A percentile compares a stretch with the other conserved stretches of the same genome.
phyloP scores from a whole-genome alignment of 2,797 vertebrate genomes.

The Morelia viridis region DNA sequence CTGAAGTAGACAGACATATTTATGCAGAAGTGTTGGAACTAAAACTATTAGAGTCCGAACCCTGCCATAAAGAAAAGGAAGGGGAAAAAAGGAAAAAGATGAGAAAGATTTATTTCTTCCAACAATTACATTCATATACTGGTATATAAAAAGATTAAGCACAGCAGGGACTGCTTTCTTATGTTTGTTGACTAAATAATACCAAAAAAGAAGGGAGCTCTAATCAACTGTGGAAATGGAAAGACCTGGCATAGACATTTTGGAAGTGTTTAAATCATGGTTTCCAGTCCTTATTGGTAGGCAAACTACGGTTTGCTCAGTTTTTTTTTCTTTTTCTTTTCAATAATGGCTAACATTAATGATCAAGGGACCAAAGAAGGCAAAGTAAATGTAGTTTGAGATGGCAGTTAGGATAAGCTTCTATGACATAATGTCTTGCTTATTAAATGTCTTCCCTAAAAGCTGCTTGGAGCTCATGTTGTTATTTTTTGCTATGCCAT shows the following conservation, averaged over 20 bases:
- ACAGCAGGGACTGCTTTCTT: background rate
- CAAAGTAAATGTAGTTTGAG: too few relatives aligned
- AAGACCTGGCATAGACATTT: background rate
- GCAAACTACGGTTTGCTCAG: background rate
- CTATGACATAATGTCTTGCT: too few relatives aligned
- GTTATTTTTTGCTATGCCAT: too few relatives aligned
- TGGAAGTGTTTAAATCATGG: background rate
- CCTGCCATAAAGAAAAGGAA: background rate
- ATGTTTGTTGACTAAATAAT: background rate
- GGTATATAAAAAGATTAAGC: too few relatives aligned
- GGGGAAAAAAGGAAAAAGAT: background rate
- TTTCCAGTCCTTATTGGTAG: background rate
- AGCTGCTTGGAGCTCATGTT: too few relatives aligned
- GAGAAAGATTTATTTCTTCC: background rate
- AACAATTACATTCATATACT: too few relatives aligned
- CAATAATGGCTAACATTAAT: too few relatives aligned
- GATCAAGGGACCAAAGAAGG: too few relatives aligned
- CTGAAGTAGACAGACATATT: background rate
- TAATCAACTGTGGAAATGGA: background rate
- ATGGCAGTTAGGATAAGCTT: too few relatives aligned
- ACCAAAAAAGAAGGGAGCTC: background rate
- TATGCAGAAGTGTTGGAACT: background rate
- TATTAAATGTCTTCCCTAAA: too few relatives aligned
- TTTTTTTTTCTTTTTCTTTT: too few relatives aligned
- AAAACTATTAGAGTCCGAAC: background rate